These are phyloP conservation scores for Daboia siamensis DNA, from an alignment of 2,113 vertebrate species.

Conservation along the genomic window DNA sequence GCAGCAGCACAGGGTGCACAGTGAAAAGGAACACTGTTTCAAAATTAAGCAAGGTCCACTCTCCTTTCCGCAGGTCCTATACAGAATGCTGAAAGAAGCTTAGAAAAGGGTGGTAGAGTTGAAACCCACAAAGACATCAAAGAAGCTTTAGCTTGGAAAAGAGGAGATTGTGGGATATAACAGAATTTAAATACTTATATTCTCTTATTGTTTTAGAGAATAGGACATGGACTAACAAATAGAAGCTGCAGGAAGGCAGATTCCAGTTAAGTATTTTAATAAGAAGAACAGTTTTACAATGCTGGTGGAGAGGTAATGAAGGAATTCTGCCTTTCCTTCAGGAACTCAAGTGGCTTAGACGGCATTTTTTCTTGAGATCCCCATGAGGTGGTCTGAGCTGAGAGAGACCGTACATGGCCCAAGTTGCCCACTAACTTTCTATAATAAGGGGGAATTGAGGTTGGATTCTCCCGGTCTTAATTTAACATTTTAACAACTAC, in stretches of 20 bases:
- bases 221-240: neutral
- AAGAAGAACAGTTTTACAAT: neutral
- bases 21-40: neutral
- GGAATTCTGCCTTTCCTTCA: neutral
- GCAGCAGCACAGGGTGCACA: neutral
- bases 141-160: neutral
- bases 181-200: neutral
- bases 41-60: neutral
- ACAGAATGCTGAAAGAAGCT: neutral
- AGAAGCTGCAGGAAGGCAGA: neutral
- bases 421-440: neutral
- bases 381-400: neutral
- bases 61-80: neutral
- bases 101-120: neutral
- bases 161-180: neutral
- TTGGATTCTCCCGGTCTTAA: neutral
- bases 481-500: neutral
- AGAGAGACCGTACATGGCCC: neutral
- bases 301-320: neutral
- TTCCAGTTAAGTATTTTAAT: neutral
- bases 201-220: neutral
- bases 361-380: neutral
- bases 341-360: neutral
- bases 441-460: neutral
- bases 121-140: neutral